These are phyloP conservation scores for Amphipyra tragopoginis DNA, from an alignment of 2,888 invertebrate species.

Conservation along the genomic window DNA sequence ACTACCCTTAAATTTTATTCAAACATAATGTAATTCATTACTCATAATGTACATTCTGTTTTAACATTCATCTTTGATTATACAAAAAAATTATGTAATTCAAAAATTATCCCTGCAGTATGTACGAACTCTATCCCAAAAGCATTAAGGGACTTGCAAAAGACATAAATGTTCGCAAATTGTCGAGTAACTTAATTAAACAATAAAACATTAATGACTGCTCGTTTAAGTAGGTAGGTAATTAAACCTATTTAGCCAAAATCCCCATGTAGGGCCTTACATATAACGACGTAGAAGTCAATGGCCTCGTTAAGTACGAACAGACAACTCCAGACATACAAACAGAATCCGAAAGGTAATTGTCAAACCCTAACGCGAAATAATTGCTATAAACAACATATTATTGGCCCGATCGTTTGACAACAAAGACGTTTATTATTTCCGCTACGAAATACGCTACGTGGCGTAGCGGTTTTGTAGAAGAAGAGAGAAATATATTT, in stretches of 20 bases:
- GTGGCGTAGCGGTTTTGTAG: constrained; percentile 31
- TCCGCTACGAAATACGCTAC: constrained; percentile 21
- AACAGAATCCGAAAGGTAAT: constrained; percentile 22
- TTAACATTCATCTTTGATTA: no score
- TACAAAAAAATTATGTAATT: no score
- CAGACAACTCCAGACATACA: constrained; percentile 34
- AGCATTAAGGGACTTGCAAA: neutral
- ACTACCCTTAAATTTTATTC: no score
- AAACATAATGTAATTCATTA: no score
- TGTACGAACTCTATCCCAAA: no score
- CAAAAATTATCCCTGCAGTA: no score
- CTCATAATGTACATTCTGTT: no score
- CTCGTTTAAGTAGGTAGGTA: constrained; percentile 28
- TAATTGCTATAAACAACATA: constrained; percentile 21
- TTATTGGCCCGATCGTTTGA: constrained; percentile 1
- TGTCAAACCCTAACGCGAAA: constrained; percentile 14
- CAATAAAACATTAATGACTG: constrained; percentile 21
- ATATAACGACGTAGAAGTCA: constrained; percentile 40
- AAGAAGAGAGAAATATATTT: no score
- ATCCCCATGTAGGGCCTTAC: constrained; percentile 9
- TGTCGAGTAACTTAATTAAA: constrained; percentile 8
- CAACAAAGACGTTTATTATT: neutral
- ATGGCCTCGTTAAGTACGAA: constrained; percentile 38
- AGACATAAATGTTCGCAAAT: constrained; percentile 16
- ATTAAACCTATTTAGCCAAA: constrained; percentile 31